Evolutionary conservation across 2,888 invertebrate species (phyloP), one percentile per base, ranked within the genome.

Genomic region (Aphodius sticticus): DNA sequence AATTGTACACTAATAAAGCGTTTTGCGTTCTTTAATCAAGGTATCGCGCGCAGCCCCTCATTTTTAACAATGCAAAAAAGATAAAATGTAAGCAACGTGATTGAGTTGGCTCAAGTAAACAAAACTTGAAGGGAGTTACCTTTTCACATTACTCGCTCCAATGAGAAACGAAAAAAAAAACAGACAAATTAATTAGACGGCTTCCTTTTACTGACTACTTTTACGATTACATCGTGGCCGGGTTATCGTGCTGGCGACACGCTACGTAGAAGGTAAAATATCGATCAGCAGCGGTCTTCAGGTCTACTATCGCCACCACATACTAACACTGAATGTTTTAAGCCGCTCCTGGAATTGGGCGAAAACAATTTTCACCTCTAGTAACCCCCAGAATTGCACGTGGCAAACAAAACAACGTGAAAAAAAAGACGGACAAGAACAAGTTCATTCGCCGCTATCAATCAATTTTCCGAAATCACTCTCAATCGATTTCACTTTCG

Each of bases 111-210:
- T 53, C 53, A 53, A 53, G 53, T 53, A 53, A 53, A 53, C 53
- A 53, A 53, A 53, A 53, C 53, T 53, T 53, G 7, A 53, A 53
- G 1, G 53, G 38, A 38, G 53, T 53, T 53, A 53, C 7, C 53
- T 53, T 53, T 53, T 53, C 53, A 53, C 53, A 53, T 53, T 53
- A 53, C 53, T 53, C 53, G 53, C 53, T 53, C 12, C 53, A 12
- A 12, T 12, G 53, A 53, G 53, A 9, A 26, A 26, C 26, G 26
- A 26, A 53, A 53, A 53, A 53, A 53, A 53, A 7, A 7, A 53
- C 53, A 53, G 53, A 53, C 53, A 53, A 53, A 53, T 53, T 53
- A 53, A 53, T 53, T 53, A 53, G 53, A 53, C 53, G 53, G 53
- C 53, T 53, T 53, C 53, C 53, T 53, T 53, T 53, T 53, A 53